Percentiles rank a stretch among this genome's conserved stretches.
Conservation (phyloP, 2,888 invertebrate genomes). For the Eutolmus rufibarbis region DNA sequence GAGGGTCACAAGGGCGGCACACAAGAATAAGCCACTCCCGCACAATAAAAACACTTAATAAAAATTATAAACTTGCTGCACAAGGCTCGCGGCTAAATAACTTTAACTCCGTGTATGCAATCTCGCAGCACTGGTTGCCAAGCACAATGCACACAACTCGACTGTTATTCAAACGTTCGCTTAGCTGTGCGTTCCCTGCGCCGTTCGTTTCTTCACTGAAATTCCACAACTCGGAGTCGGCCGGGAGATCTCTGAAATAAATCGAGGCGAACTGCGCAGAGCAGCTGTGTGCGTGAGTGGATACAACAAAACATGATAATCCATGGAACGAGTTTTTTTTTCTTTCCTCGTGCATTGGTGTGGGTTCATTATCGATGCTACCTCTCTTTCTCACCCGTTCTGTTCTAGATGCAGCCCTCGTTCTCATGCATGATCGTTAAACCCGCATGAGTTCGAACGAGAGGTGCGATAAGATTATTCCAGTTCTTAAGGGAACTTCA, state of each 20-base stretch:
- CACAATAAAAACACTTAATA: background rate
- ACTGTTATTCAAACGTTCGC: background rate
- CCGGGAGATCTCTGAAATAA: background rate
- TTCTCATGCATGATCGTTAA: background rate
- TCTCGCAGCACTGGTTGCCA: background rate
- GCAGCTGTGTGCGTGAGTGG: background rate
- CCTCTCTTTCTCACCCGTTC: background rate
- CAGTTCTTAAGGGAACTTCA: background rate
- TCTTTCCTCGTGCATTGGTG: background rate
- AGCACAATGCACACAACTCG: conserved; percentile 23
- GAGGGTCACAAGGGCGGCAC: background rate
- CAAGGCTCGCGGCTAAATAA: background rate
- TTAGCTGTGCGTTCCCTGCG: conserved; percentile 35
- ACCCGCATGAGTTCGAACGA: background rate
- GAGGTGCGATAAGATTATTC: background rate
- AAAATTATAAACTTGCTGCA: background rate
- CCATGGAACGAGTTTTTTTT: background rate
- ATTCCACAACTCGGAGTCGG: background rate
- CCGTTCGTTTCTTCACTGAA: conserved; percentile 45
- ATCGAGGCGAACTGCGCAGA: background rate
- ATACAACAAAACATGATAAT: background rate
- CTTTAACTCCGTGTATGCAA: background rate
- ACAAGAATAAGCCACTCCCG: background rate
- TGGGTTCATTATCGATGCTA: background rate
- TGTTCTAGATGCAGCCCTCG: background rate